A percentile compares a stretch with the other conserved stretches of the same genome.
phyloP scores from a whole-genome alignment of 2,797 vertebrate genomes.

The Pseudotriccus pelzelni region DNA sequence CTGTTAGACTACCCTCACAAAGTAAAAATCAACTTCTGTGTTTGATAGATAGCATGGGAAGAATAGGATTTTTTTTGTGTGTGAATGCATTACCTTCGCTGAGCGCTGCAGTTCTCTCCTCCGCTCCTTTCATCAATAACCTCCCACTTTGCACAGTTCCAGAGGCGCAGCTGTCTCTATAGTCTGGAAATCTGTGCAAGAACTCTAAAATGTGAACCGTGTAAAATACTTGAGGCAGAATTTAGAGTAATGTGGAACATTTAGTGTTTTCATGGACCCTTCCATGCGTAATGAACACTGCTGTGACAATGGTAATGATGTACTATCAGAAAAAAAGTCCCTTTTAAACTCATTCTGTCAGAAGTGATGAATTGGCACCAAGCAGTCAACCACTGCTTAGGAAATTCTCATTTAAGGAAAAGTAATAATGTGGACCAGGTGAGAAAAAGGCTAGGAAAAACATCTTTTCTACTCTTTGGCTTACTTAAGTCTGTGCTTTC shows the following conservation, averaged over 20 bases:
- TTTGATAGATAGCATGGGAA: neutral
- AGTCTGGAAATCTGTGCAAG: neutral
- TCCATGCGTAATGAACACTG: neutral
- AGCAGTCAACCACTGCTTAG: neutral
- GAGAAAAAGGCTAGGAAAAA: neutral
- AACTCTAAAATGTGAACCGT: neutral
- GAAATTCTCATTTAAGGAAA: neutral
- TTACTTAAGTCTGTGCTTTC: neutral
- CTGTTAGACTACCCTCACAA: neutral
- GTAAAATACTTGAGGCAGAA: neutral
- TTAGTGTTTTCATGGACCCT: neutral
- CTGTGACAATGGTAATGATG: neutral
- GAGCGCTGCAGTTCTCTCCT: neutral
- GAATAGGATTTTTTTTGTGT: neutral
- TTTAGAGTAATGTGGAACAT: neutral
- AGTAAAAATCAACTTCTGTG: neutral
- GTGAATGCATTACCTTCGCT: neutral
- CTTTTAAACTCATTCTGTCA: neutral
- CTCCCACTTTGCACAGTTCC: neutral
- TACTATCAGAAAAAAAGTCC: neutral
- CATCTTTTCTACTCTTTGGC: neutral
- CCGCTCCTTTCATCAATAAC: neutral
- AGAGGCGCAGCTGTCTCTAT: neutral
- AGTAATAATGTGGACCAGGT: neutral
- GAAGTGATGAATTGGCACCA: neutral